Evolutionary conservation across 1,140 invertebrate species (phyloP).

Genomic region (Coelopa frigida): DNA sequence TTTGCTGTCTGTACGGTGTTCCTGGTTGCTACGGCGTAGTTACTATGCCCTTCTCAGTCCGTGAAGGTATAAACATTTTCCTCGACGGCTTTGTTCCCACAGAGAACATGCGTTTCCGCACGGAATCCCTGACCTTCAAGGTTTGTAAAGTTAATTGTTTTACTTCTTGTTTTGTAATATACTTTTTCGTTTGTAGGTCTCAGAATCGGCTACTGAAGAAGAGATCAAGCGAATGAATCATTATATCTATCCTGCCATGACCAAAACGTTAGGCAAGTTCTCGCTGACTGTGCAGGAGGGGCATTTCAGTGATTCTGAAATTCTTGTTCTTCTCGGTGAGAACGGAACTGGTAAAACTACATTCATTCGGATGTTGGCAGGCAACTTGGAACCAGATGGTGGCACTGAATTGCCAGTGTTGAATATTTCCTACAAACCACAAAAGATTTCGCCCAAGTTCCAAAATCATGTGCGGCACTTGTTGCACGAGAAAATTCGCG

Average conservation of each 20-base stretch:
- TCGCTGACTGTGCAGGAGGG: conserved; percentile 74
- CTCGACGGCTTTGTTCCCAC: conserved; percentile 99
- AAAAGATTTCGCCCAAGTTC: conserved; percentile 98
- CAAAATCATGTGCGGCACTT: conserved; percentile 86
- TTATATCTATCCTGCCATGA: conserved; percentile 90
- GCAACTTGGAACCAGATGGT: conserved; percentile 86
- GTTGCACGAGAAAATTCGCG: conserved; percentile 92
- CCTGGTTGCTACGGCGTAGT: conserved; percentile 99
- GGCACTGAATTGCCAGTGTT: conserved; percentile 76
- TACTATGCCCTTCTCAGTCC: conserved; percentile 98
- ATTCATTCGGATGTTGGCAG: conserved; percentile 97
- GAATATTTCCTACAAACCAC: conserved; percentile 99
- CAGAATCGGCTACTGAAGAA: conserved; percentile 95
- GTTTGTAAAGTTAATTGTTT: conserved; percentile 41
- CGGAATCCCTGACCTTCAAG: conserved; percentile 94
- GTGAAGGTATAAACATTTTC: conserved; percentile 99
- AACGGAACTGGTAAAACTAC: conserved; percentile 99
- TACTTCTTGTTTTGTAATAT: neutral
- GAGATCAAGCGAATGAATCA: conserved; percentile 92
- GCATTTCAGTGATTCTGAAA: conserved; percentile 99
- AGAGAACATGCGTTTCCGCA: conserved; percentile 97
- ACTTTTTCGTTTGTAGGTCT: conserved; percentile 47
- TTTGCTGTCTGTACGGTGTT: conserved; percentile 96
- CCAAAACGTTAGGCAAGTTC: conserved; percentile 80
- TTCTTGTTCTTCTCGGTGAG: conserved; percentile 95